Evolutionary conservation across 2,113 vertebrate species (phyloP), one percentile per base, ranked within the genome.

Genomic region (Perca schrenkii): DNA sequence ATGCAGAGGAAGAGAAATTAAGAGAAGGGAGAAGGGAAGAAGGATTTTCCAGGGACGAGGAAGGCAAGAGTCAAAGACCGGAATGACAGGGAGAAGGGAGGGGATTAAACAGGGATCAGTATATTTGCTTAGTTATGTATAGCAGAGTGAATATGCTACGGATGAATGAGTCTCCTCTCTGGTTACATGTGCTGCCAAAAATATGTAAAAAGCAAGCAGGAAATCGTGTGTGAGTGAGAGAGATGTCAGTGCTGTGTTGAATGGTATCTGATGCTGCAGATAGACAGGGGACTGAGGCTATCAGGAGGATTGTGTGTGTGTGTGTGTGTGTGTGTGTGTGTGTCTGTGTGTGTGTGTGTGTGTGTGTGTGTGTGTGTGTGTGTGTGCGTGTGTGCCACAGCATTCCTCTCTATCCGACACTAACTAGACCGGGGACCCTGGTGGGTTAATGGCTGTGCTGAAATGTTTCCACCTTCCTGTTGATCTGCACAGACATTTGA

Each of bases 41-140:
- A 16, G 71, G 85, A 86, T 88, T 92, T 91, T 91, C 85, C 86
- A 88, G 81, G 85, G 85, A 90, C 28, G 71, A 86, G 67, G 81
- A 87, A 84, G 50, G 69, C 60, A 65, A 79, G 50, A 72, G 79
- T 84, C 58, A 77, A 91, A 79, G 80, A 74, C 82, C 85, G 87
- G 88, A 86, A 88, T 86, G 87, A 91, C 74, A 91, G 70, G 85
- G 85, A 88, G 82, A 74, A 89, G 69, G 82, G 86, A 90, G 82
- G 79, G 88, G 82, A 88, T 60, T 89, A 85, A 91, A 93, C 77
- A 85, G 56, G 92, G 72, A 93, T 94, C 92, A 94, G 91, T 92
- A 89, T 88, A 88, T 92, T 92, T 88, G 74, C 73, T 88, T 84
- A 80, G 83, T 86, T 84, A 80, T 89, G 83, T 87, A 81, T 47